These are phyloP conservation scores for Pristionchus japonicus DNA, from an alignment of 2,888 invertebrate species.

Conservation along the genomic window DNA sequence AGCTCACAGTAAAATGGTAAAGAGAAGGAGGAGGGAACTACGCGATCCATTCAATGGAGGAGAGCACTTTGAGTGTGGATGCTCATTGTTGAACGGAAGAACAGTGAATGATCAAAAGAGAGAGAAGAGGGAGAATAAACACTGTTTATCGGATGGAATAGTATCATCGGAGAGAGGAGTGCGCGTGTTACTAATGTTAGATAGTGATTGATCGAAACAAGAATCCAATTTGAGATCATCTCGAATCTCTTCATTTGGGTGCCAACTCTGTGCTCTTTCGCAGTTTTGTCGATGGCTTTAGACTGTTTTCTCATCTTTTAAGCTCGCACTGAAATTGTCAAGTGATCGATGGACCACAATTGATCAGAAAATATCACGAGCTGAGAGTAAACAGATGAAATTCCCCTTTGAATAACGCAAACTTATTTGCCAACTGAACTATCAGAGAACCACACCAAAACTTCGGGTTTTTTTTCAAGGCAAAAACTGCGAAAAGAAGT, in stretches of 20 bases:
- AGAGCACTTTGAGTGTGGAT: not conserved
- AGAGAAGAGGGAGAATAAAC: not conserved
- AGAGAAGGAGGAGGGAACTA: not conserved
- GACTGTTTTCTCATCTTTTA: not conserved
- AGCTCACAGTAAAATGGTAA: not conserved
- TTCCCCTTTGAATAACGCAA: not conserved
- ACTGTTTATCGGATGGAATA: not conserved
- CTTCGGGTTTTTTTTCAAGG: not conserved
- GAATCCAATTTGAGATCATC: not conserved
- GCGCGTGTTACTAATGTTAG: not conserved
- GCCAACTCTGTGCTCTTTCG: not conserved
- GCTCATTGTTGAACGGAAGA: constrained; percentile 1
- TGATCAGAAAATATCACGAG: constrained; percentile 16
- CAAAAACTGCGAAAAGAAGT: not conserved
- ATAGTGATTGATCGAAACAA: not conserved
- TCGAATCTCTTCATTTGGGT: not conserved
- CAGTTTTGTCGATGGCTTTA: not conserved
- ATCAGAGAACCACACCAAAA: not conserved
- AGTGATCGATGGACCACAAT: not conserved
- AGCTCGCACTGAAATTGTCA: not conserved
- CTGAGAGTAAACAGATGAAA: constrained; percentile 2
- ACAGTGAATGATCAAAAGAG: not conserved
- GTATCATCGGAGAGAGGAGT: not conserved
- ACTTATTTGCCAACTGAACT: not conserved
- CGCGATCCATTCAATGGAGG: not conserved